Evolutionary conservation across 1,140 invertebrate species (phyloP).

Genomic region (Ooceraea biroi): DNA sequence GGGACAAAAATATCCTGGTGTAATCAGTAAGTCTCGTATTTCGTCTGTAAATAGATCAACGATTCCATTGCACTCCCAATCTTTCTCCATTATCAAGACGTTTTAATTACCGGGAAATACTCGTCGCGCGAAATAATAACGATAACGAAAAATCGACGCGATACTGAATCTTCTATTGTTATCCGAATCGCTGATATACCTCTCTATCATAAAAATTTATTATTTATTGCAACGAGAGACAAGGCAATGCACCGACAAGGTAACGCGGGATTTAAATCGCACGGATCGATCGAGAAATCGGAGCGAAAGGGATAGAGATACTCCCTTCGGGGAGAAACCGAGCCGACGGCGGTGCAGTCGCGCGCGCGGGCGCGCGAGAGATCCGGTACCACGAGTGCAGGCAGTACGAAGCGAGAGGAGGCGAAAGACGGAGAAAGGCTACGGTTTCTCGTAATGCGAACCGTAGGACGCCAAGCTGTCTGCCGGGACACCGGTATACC

Average conservation of each 20-base stretch:
- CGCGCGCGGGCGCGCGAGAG: constrained; percentile 21
- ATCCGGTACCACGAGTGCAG: constrained; percentile 46
- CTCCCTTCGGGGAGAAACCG: constrained; percentile 44
- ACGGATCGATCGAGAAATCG: constrained; percentile 45
- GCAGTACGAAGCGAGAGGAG: constrained; percentile 47
- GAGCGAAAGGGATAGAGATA: constrained; percentile 49
- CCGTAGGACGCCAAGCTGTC: constrained; percentile 86
- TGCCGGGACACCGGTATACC: constrained; percentile 83
- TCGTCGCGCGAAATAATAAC: neutral
- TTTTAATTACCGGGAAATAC: neutral
- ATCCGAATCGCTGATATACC: neutral
- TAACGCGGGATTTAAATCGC: constrained; percentile 38
- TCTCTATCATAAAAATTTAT: constrained; percentile 4
- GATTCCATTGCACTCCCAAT: neutral
- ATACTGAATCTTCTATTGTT: neutral
- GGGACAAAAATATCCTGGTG: neutral
- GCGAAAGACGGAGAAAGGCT: constrained; percentile 82
- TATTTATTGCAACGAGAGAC: no score
- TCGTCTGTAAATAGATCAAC: neutral
- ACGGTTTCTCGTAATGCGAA: constrained; percentile 83
- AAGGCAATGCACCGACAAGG: no score
- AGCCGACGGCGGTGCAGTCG: constrained; percentile 13
- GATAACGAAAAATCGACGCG: neutral
- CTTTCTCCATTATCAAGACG: neutral
- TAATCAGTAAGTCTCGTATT: neutral